phyloP scores from a whole-genome alignment of 2,888 invertebrate genomes.

The Julus scandinavius region DNA sequence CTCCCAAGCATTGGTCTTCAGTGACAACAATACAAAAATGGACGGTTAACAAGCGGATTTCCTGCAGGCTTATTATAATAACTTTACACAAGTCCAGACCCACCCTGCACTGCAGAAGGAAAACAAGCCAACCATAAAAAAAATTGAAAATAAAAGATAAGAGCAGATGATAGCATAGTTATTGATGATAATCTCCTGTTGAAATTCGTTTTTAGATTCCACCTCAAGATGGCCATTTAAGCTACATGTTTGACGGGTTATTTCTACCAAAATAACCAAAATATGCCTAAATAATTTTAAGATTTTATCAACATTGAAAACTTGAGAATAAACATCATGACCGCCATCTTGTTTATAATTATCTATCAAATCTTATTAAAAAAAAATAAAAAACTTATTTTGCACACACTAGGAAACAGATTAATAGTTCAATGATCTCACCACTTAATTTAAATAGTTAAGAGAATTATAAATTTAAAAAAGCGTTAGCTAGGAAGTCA shows the following conservation, averaged over 20 bases:
- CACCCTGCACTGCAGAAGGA: neutral
- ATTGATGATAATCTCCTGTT: neutral
- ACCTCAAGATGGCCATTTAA: neutral
- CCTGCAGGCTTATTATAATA: conserved; percentile 19
- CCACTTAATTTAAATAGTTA: neutral
- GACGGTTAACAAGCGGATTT: neutral
- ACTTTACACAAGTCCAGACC: conserved; percentile 7
- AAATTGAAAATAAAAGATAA: neutral
- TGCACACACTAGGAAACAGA: neutral
- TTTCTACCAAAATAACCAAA: neutral
- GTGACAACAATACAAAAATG: conserved; percentile 29
- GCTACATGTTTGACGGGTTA: neutral
- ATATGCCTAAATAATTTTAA: neutral
- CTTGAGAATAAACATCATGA: neutral
- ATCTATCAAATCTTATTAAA: neutral
- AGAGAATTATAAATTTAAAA: neutral
- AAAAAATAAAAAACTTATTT: neutral
- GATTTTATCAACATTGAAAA: neutral
- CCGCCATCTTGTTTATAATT: neutral
- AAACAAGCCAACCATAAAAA: neutral
- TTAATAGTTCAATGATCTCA: neutral
- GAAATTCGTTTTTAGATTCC: neutral
- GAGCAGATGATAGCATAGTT: neutral
- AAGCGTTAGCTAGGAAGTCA: neutral
- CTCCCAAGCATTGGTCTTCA: neutral